Conservation (phyloP, 2,888 invertebrate species). For the Dryocosmus kuriphilus region DNA sequence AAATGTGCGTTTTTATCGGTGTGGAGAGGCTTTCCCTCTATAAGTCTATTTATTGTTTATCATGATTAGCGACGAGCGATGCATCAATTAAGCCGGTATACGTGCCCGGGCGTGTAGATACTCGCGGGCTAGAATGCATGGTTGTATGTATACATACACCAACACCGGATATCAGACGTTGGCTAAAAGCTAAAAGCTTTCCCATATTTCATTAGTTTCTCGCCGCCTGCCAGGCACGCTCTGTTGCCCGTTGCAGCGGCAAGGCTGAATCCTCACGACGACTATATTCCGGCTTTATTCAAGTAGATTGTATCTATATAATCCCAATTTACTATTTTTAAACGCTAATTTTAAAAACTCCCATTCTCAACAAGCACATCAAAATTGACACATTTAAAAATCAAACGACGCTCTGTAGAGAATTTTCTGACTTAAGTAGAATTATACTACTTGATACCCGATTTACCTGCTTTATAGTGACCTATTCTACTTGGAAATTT, state of each 20-base stretch:
- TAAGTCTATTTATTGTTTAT: slow-evolving; percentile 71
- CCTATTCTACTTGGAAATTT: too few relatives aligned
- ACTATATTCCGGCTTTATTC: slow-evolving; percentile 4
- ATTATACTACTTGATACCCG: too few relatives aligned
- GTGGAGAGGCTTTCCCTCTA: slow-evolving; percentile 51
- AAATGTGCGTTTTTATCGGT: slow-evolving; percentile 43
- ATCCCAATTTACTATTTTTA: background rate
- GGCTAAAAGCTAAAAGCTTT: slow-evolving; percentile 75
- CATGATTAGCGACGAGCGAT: slow-evolving; percentile 70
- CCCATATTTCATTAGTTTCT: slow-evolving; percentile 74
- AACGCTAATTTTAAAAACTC: background rate
- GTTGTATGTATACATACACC: slow-evolving; percentile 55
- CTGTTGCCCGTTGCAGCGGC: slow-evolving; percentile 53
- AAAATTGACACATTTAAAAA: background rate
- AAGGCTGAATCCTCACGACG: slow-evolving; percentile 54
- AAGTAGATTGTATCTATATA: background rate
- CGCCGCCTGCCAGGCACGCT: slow-evolving; percentile 59
- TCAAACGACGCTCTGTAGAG: background rate
- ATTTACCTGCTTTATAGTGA: too few relatives aligned
- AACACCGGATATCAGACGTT: slow-evolving; percentile 71
- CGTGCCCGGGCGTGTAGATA: slow-evolving; percentile 50
- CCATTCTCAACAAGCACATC: background rate
- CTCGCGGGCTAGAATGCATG: slow-evolving; percentile 54
- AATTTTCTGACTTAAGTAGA: too few relatives aligned
- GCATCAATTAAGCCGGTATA: slow-evolving; percentile 68